Evolutionary conservation across 2,113 vertebrate genomes (phyloP), one percentile per base, ranked within the genome.

Genomic region (Malaclemys terrapin): DNA sequence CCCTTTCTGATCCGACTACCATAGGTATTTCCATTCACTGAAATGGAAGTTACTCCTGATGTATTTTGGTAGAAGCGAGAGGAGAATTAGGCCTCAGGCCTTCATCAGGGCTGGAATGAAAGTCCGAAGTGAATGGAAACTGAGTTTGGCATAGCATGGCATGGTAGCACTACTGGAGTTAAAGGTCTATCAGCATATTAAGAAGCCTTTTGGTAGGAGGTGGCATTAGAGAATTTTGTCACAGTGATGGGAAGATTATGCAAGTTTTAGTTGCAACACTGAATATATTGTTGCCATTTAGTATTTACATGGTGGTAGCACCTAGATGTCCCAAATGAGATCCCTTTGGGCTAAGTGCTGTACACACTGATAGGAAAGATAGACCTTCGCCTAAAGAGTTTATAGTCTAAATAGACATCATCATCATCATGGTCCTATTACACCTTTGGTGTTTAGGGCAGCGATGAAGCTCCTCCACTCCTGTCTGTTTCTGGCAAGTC

Each of bases 1-100:
- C 9, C 82, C 95, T 93, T 93, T 75, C 85, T 85, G 85, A 94
- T 62, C 65, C 69, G 54, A 85, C 35, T 94, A 87, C 75, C 59
- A 85, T 84, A 96, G 86, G 92, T 88, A 94, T 94, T 91, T 84
- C 94, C 22, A 85, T 90, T 93, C 86, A 59, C 83, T 95, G 87
- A 45, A 80, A 76, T 93, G 76, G 82, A 94, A 2, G 7, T 79
- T 95, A 89, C 87, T 42, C 87, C 45, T 75, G 5, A 88, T 83
- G 42, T 24, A 16, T 2, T 35, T 27, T 27, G 42, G 10, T 78
- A 13, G 75, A 27, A 78, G 42, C 12, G 11, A 78, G 29, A 3
- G 75, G 9, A 5, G 3, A 56, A 52, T 88, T 76, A 72, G 42
- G 65, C 50, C 27, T 94, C 22, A 6, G 72, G 0, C 80, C 91